Evolutionary conservation across 2,888 invertebrate species (phyloP).

Genomic region (Cheilosia grossa): DNA sequence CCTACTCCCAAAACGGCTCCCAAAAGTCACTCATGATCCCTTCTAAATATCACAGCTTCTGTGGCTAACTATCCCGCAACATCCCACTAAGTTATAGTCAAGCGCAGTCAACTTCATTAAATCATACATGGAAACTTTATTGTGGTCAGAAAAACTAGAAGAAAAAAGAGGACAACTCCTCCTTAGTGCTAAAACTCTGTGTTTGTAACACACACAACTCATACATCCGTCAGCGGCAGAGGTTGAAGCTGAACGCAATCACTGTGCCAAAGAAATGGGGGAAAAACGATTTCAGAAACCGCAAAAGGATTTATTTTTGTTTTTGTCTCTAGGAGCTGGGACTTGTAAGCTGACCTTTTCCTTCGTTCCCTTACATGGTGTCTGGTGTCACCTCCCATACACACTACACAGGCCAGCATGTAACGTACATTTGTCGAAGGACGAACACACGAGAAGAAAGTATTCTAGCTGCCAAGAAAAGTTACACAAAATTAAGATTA

Average conservation of each 20-base stretch:
- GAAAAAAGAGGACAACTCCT: not conserved
- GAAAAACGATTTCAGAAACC: constrained; percentile 28
- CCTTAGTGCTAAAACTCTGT: constrained; percentile 8
- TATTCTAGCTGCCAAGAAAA: constrained; percentile 4
- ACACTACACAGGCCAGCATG: constrained; percentile 45
- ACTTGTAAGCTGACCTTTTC: constrained; percentile 30
- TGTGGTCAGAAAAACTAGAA: constrained; percentile 22
- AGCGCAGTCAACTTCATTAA: constrained; percentile 27
- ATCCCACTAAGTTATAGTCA: constrained; percentile 33
- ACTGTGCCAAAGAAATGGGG: not conserved
- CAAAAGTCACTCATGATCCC: not conserved
- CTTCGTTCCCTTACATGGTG: constrained; percentile 4
- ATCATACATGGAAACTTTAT: constrained; percentile 13
- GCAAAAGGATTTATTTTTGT: constrained; percentile 44
- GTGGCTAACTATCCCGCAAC: constrained; percentile 24
- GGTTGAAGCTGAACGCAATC: constrained; percentile 9
- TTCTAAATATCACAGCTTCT: constrained; percentile 18
- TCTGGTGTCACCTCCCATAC: constrained; percentile 47
- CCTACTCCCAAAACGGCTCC: no score
- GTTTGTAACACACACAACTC: constrained; percentile 13
- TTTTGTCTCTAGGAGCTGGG: not conserved
- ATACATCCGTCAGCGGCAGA: constrained; percentile 34
- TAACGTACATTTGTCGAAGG: constrained; percentile 38
- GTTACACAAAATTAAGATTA: constrained; percentile 63
- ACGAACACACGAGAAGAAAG: not conserved